A percentile compares a stretch with the other conserved stretches of the same genome.
Conservation (phyloP, 2,888 invertebrate species). For the Timema podura region DNA sequence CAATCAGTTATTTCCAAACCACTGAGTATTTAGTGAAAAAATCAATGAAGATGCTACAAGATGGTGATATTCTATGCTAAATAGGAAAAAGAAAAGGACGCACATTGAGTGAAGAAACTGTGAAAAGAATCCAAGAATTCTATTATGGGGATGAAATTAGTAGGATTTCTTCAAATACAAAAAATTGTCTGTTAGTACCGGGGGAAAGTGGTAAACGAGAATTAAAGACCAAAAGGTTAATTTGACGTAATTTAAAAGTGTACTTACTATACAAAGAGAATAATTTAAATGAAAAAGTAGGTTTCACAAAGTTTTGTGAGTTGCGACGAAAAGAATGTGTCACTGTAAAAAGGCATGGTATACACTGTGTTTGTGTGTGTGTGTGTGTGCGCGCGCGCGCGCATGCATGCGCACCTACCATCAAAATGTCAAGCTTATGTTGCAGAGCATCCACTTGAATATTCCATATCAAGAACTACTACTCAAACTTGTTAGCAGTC, state of each 20-base stretch:
- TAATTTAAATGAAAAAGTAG: not conserved
- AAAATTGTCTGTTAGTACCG: slow-evolving; percentile 5
- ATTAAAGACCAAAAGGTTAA: not conserved
- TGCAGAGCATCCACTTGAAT: too few relatives aligned
- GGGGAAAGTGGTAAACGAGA: not conserved
- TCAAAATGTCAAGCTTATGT: too few relatives aligned
- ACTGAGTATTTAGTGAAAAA: not conserved
- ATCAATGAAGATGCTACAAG: too few relatives aligned
- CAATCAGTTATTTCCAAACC: not conserved
- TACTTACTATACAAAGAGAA: not conserved
- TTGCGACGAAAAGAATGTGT: not conserved
- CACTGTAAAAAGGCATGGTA: slow-evolving; percentile 7
- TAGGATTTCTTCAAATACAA: slow-evolving; percentile 4
- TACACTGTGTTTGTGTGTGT: slow-evolving; percentile 4
- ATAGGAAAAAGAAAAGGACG: too few relatives aligned
- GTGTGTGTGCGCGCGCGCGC: too few relatives aligned
- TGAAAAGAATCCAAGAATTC: not conserved
- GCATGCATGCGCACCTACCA: slow-evolving; percentile 1
- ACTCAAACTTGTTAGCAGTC: too few relatives aligned
- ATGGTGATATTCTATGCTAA: too few relatives aligned
- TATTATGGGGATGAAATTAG: slow-evolving; percentile 2
- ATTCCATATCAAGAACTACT: not conserved
- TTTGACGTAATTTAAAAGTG: slow-evolving; percentile 8
- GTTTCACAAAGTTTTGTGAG: slow-evolving; percentile 9
- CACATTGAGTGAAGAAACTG: too few relatives aligned